These are phyloP conservation scores for Zaprionus lachaisei DNA, from an alignment of 1,140 invertebrate genomes.

Conservation along the genomic window DNA sequence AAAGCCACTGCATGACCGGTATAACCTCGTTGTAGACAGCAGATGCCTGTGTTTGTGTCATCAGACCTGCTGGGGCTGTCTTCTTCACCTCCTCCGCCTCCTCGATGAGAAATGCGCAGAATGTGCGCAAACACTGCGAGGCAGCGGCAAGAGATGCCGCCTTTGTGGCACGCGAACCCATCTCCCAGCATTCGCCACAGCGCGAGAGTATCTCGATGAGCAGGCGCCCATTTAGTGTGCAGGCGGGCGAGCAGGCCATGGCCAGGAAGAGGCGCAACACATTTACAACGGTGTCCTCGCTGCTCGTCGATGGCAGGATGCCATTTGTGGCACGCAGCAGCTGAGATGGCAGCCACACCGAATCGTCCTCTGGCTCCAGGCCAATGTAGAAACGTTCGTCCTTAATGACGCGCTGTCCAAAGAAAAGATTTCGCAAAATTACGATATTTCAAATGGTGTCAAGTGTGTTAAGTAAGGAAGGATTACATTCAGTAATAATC, in stretches of 20 bases:
- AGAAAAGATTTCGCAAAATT: not conserved
- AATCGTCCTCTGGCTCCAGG: conserved; percentile 95
- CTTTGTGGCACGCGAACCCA: conserved; percentile 90
- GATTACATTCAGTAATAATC: too few relatives aligned
- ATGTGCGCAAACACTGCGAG: conserved; percentile 92
- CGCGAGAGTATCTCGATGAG: conserved; percentile 90
- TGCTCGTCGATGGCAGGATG: conserved; percentile 90
- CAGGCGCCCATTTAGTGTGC: conserved; percentile 91
- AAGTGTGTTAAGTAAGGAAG: too few relatives aligned
- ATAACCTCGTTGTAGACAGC: conserved; percentile 96
- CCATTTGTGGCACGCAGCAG: conserved; percentile 92
- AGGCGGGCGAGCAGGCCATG: conserved; percentile 91
- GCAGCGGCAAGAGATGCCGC: conserved; percentile 93
- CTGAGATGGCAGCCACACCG: conserved; percentile 95
- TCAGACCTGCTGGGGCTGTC: conserved; percentile 80
- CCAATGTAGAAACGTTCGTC: conserved; percentile 96
- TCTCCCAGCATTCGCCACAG: conserved; percentile 90
- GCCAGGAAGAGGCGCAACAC: conserved; percentile 89
- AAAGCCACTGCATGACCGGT: conserved; percentile 95
- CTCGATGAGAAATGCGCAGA: conserved; percentile 89
- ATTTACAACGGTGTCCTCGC: conserved; percentile 88
- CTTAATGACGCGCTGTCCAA: conserved; percentile 92
- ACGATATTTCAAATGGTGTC: too few relatives aligned
- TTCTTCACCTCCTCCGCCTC: conserved; percentile 84
- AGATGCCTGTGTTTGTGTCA: conserved; percentile 87